A percentile compares a stretch with the other conserved stretches of the same genome.
These are phyloP conservation scores for Drosophila lutescens DNA, from an alignment of 2,888 invertebrate species.

Conservation along the genomic window DNA sequence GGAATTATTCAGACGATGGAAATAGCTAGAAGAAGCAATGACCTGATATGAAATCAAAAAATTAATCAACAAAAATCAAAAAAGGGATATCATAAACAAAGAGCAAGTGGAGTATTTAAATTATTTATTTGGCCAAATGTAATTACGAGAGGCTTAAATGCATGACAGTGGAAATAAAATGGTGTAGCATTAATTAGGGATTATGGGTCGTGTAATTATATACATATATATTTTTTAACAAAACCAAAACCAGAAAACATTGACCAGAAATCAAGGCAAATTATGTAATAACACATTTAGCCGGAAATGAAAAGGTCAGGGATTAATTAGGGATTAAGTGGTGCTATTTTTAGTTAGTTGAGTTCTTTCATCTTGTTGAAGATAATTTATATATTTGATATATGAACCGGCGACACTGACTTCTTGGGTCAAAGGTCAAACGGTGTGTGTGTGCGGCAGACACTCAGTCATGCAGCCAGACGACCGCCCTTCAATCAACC, in stretches of 20 bases:
- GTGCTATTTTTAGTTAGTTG: not conserved
- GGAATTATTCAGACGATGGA: constrained; percentile 17
- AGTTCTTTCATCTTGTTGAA: not conserved
- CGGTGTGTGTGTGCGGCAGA: constrained; percentile 15
- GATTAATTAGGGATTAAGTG: constrained; percentile 2
- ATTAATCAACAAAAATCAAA: not conserved
- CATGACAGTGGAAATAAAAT: constrained; percentile 23
- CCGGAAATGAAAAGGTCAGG: not conserved
- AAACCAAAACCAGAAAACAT: not conserved
- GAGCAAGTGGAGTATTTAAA: not conserved
- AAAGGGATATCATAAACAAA: not conserved
- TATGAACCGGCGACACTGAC: not conserved
- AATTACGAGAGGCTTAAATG: constrained; percentile 14
- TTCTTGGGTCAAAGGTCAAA: constrained; percentile 37
- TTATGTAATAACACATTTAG: not conserved
- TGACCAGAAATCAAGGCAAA: constrained; percentile 7
- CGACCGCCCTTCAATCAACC: constrained; percentile 64
- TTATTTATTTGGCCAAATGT: constrained; percentile 14
- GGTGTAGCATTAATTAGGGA: constrained; percentile 23
- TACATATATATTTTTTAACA: not conserved
- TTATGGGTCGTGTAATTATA: constrained; percentile 1
- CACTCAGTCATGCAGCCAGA: constrained; percentile 23
- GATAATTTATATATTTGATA: not conserved
- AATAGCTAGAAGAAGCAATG: constrained; percentile 1
- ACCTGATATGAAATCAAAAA: constrained; percentile 2